Evolutionary conservation across 2,888 invertebrate species (phyloP).

Genomic region (Callimorpha dominula): DNA sequence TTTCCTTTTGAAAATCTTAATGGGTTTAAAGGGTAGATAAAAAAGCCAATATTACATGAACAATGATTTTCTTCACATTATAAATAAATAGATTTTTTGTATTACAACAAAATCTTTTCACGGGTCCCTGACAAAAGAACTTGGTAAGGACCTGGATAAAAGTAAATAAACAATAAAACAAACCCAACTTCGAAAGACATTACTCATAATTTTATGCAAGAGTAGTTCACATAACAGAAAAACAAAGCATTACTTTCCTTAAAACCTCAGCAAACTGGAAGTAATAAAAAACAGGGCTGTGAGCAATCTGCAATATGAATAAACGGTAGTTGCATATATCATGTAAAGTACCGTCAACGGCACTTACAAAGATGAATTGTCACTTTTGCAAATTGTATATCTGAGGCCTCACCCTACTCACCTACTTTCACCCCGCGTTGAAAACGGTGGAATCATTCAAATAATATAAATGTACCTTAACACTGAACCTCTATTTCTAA

Average conservation of each 20-base stretch:
- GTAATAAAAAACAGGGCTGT: slow-evolving; percentile 58
- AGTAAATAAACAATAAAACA: slow-evolving; percentile 25
- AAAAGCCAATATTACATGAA: no score
- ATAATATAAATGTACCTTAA: slow-evolving; percentile 14
- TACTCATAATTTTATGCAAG: slow-evolving; percentile 40
- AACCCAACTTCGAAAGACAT: slow-evolving; percentile 25
- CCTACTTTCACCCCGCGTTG: slow-evolving; percentile 19
- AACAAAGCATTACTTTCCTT: slow-evolving; percentile 45
- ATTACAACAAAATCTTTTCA: neutral
- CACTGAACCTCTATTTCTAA: no score
- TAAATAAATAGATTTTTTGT: neutral
- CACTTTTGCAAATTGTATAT: slow-evolving; percentile 75
- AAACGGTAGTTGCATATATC: slow-evolving; percentile 78
- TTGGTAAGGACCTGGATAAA: neutral
- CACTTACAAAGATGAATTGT: slow-evolving; percentile 80
- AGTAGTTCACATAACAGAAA: slow-evolving; percentile 25
- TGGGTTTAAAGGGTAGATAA: no score
- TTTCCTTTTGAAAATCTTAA: no score
- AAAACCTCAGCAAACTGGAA: slow-evolving; percentile 43
- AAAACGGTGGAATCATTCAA: slow-evolving; percentile 31
- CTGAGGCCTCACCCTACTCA: slow-evolving; percentile 36
- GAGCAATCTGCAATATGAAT: slow-evolving; percentile 66
- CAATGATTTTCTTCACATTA: no score
- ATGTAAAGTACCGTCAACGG: slow-evolving; percentile 61
- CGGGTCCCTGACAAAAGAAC: neutral